Conservation (phyloP, 2,797 vertebrate species). For the Characodon lateralis region DNA sequence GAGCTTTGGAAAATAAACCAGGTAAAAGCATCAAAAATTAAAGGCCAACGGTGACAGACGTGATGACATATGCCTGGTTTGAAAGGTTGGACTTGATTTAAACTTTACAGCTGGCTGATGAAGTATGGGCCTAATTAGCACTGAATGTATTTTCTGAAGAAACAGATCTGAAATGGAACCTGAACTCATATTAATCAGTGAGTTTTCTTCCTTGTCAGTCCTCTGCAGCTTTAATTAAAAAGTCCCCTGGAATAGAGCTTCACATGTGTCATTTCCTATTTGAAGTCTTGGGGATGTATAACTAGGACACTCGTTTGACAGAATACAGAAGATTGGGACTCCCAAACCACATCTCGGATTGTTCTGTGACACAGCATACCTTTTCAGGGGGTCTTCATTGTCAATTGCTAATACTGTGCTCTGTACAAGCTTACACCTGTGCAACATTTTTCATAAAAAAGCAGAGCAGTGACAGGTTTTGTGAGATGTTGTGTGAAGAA, state of each 20-base stretch:
- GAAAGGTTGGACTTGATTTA: conserved; percentile 75
- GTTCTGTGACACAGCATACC: conserved; percentile 54
- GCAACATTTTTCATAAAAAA: conserved; percentile 37
- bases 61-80: conserved; percentile 78
- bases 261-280: conserved; percentile 82
- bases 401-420: conserved; percentile 59
- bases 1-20: conserved; percentile 51
- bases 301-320: conserved; percentile 80
- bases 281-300: conserved; percentile 71
- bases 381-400: conserved; percentile 37
- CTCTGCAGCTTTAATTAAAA: conserved; percentile 84
- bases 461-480: conserved; percentile 45
- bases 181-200: conserved; percentile 82
- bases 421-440: conserved; percentile 26
- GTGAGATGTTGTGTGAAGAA: conserved; percentile 30
- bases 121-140: conserved; percentile 83
- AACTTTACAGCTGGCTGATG: conserved; percentile 81
- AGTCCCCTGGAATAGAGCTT: conserved; percentile 77
- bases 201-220: conserved; percentile 73
- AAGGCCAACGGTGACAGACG: conserved; percentile 61
- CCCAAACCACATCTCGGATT: conserved; percentile 52
- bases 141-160: conserved; percentile 77
- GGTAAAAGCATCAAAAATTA: conserved; percentile 73
- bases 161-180: conserved; percentile 81
- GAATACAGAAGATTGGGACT: conserved; percentile 61